A percentile compares a stretch with the other conserved stretches of the same genome.
phyloP scores from a whole-genome alignment of 2,113 vertebrate species.

The Lepus timidus region DNA sequence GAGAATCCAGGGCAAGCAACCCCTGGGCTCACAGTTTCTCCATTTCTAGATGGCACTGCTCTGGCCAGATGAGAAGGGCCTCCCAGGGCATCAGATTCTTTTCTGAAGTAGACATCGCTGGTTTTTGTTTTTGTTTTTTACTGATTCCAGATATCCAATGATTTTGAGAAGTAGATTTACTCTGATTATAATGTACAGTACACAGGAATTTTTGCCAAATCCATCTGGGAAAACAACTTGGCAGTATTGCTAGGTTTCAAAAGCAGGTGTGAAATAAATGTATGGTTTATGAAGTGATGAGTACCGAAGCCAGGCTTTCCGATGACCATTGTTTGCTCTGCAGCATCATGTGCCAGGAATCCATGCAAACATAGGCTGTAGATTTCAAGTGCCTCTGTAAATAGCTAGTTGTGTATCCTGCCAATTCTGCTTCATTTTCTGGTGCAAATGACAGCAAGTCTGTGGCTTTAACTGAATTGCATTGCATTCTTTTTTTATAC shows the following conservation, averaged over 20 bases:
- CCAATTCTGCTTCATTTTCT: conserved; percentile 75
- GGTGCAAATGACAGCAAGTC: conserved; percentile 69
- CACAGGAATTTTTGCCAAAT: conserved; percentile 59
- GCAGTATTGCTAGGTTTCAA: conserved; percentile 49
- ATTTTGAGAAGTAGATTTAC: conserved; percentile 57
- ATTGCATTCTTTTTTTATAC: conserved; percentile 68
- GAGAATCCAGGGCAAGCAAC: background rate
- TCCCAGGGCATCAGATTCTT: background rate
- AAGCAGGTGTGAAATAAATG: conserved; percentile 73
- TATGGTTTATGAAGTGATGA: conserved; percentile 46
- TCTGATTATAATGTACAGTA: conserved; percentile 31
- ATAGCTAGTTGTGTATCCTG: conserved; percentile 69
- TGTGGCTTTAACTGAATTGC: conserved; percentile 61
- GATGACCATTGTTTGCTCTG: conserved; percentile 28
- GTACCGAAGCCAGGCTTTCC: conserved; percentile 3
- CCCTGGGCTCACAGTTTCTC: rapidly evolving
- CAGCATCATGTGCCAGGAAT: background rate
- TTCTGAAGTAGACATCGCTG: background rate
- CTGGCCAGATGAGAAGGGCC: conserved; percentile 18
- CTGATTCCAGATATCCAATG: conserved; percentile 31
- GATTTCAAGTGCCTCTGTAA: conserved; percentile 63
- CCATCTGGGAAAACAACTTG: conserved; percentile 59
- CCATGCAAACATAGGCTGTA: conserved; percentile 23
- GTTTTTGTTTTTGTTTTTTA: background rate
- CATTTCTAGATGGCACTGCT: rapidly evolving